Evolutionary conservation across 64 coral and sea anemone genomes (phyloP).

Genomic region (Trachythela sp.): DNA sequence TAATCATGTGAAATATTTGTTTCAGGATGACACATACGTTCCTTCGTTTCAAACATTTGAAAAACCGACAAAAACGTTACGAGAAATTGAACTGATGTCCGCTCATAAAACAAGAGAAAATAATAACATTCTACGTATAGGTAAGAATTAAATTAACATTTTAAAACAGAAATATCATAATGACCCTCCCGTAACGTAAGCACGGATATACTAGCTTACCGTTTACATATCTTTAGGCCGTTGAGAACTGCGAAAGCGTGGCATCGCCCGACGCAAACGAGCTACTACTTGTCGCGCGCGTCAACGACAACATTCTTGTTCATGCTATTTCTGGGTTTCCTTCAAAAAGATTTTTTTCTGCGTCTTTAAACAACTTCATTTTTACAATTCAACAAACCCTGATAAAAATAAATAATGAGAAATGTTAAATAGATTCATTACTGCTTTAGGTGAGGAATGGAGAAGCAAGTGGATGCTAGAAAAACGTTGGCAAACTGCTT

Average conservation of each 20-base stretch:
- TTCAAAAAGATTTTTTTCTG: background rate
- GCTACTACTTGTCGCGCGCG: background rate
- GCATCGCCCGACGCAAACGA: background rate
- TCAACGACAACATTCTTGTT: no score
- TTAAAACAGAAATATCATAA: background rate
- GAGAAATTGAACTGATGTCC: background rate
- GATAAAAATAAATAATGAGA: background rate
- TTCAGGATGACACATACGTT: background rate
- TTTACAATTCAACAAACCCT: background rate
- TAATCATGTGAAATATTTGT: background rate
- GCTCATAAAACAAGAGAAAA: constrained; percentile 4
- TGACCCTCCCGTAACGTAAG: no score
- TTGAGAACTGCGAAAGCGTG: background rate
- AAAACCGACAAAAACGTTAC: background rate
- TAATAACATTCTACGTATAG: background rate
- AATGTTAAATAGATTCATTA: background rate
- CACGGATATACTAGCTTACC: no score
- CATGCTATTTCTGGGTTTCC: background rate
- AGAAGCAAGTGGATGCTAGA: background rate
- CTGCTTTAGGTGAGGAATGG: constrained; percentile 4
- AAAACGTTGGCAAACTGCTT: background rate
- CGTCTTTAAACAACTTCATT: background rate
- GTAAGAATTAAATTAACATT: background rate
- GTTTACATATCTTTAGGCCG: no score
- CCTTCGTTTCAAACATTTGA: background rate